Base-by-base conservation (phyloP, 2,113 vertebrate genomes). In the Vulpes ferrilata region DNA sequence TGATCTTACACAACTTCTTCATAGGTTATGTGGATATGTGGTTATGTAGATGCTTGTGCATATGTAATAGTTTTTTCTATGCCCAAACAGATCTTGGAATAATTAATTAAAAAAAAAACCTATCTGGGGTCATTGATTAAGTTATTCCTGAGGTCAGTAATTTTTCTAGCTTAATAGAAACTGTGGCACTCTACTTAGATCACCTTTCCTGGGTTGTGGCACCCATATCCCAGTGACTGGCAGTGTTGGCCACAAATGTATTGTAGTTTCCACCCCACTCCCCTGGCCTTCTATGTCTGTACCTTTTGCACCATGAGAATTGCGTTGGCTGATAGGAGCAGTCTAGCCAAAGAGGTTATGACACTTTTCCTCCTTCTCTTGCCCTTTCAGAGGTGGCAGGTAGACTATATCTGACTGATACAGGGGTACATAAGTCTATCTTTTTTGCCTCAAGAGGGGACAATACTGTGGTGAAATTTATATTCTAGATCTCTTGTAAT, bases 11-110 rank as follows among this genome's bases (percentile, higher is more conserved):
- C 19, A 59, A 80, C 11, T 73, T 85, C 55, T 82, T 88, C 76
- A 87, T 51, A 60, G 59, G 43, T 43, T 43, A 43, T 43, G 43
- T 43, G 43, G 43, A 55, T n/a, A 57, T 91, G 79, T 87, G 48
- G 69, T 95, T 96, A 15, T 90, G 6, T 83, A 35, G 19, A 78
- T 7, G 51, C n/a, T 84, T 90, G 4, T 73, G 15, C 53, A 20
- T 81, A 20, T 88, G 25, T 76, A 62, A n/a, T 60, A 25, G 2
- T 19, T 17, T 57, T 85, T 64, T 67, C 43, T 48, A 1, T 80
- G 20, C 53, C 20, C 30, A 91, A 85, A 74, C 1, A 79, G n/a
- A 93, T 84, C 48, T 95, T 84, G 17, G 32, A 67, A 65, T n/a
- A 88, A 79, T 11, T 83, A 32, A 53, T 78, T 43, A 6, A 80